These are phyloP conservation scores for Platichthys flesus DNA, from an alignment of 2,113 vertebrate species.

Conservation along the genomic window DNA sequence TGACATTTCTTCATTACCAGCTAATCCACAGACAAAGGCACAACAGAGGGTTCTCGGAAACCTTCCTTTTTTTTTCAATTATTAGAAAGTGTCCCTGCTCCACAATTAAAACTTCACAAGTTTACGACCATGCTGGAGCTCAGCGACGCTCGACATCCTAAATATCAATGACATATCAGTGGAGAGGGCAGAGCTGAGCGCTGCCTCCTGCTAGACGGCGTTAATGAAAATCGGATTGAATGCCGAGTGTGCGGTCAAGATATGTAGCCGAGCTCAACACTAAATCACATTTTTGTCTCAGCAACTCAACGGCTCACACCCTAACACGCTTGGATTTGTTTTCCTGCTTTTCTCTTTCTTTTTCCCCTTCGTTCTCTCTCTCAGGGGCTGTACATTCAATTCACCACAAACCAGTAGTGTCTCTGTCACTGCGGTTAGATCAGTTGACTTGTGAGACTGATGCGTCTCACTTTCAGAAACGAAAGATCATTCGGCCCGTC, in stretches of 20 bases:
- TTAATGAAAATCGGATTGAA: conserved; percentile 29
- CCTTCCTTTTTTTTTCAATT: conserved; percentile 24
- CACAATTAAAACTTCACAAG: conserved; percentile 49
- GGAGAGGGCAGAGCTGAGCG: conserved; percentile 14
- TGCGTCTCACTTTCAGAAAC: conserved; percentile 62
- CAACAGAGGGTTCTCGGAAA: conserved; percentile 31
- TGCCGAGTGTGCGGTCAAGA: conserved; percentile 10
- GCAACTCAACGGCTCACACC: not conserved
- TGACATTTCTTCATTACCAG: conserved; percentile 58
- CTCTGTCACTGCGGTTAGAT: conserved; percentile 56
- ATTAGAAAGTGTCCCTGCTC: conserved; percentile 36
- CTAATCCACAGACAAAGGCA: conserved; percentile 61
- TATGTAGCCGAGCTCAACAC: conserved; percentile 8
- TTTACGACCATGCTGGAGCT: conserved; percentile 38
- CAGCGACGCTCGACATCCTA: conserved; percentile 21
- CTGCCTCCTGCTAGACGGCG: conserved; percentile 5
- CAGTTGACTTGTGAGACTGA: conserved; percentile 52
- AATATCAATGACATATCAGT: conserved; percentile 40
- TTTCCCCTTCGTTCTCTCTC: conserved; percentile 22
- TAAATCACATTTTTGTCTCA: conserved; percentile 27
- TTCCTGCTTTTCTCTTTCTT: conserved; percentile 3
- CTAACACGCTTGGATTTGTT: conserved; percentile 1
- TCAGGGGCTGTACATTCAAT: conserved; percentile 27
- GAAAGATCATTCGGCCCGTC: conserved; percentile 37
- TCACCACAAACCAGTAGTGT: conserved; percentile 52